Evolutionary conservation across 1,140 invertebrate species (phyloP).

Genomic region (Leptonema lineaticorne): DNA sequence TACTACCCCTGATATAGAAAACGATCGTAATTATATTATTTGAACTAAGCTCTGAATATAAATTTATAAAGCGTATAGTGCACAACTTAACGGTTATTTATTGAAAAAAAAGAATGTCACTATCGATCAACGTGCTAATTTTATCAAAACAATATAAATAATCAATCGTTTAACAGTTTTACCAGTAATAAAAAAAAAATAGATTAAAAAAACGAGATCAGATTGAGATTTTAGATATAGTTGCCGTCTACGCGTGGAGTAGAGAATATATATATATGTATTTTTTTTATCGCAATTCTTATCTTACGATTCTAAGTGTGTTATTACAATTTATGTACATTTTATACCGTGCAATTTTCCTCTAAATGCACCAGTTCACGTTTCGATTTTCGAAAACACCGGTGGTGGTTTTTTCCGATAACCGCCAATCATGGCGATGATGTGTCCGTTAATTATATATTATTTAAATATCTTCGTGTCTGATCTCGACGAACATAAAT

Average conservation of each 20-base stretch:
- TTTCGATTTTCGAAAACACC: neutral
- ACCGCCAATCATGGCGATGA: constrained; percentile 18
- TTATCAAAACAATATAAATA: constrained; percentile 15
- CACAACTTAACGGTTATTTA: constrained; percentile 11
- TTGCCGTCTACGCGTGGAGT: no score
- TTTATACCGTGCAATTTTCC: neutral
- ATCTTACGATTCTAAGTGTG: no score
- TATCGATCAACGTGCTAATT: constrained; percentile 13
- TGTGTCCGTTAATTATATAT: constrained; percentile 28
- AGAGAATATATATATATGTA: no score
- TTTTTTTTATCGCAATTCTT: no score
- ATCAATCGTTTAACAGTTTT: neutral
- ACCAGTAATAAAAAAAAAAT: neutral
- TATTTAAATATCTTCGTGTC: constrained; percentile 27
- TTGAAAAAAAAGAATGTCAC: neutral
- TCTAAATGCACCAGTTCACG: neutral
- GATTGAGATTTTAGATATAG: neutral
- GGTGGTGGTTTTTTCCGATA: constrained; percentile 6
- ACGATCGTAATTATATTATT: no score
- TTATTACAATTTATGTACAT: constrained; percentile 2
- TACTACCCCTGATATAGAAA: no score
- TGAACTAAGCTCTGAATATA: no score
- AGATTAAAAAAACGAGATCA: neutral
- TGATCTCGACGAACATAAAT: constrained; percentile 25
- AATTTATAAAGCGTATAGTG: no score